Percentiles rank a stretch among this genome's conserved stretches.
These are phyloP conservation scores for Nysson spinosus DNA, from an alignment of 2,888 invertebrate species.

Conservation along the genomic window DNA sequence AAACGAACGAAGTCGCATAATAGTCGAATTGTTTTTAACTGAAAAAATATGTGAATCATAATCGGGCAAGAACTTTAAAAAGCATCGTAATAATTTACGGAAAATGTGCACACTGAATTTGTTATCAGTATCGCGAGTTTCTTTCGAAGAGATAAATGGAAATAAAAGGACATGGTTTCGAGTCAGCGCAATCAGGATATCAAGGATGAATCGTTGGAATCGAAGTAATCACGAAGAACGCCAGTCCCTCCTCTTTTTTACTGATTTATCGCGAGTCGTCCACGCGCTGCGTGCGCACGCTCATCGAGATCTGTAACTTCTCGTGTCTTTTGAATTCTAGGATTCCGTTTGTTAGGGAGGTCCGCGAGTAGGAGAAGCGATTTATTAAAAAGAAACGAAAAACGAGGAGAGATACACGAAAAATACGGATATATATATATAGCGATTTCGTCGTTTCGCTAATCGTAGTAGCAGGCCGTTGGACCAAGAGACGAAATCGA, in stretches of 20 bases:
- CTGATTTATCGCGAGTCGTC: slow-evolving; percentile 36
- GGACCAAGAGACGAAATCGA: slow-evolving; percentile 66
- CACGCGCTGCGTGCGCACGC: slow-evolving; percentile 48
- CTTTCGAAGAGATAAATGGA: too few relatives aligned
- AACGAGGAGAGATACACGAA: not conserved
- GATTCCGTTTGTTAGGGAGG: slow-evolving; percentile 45
- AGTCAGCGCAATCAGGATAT: too few relatives aligned
- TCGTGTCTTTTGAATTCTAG: slow-evolving; percentile 38
- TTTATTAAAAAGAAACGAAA: not conserved
- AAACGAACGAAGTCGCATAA: too few relatives aligned
- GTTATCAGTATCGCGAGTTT: too few relatives aligned
- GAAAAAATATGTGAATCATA: too few relatives aligned
- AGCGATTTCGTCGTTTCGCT: slow-evolving; percentile 54
- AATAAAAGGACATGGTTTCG: too few relatives aligned
- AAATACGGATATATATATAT: not conserved
- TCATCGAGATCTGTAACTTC: slow-evolving; percentile 48
- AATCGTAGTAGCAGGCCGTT: slow-evolving; percentile 57
- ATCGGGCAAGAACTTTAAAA: too few relatives aligned
- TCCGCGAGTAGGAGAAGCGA: slow-evolving; percentile 34
- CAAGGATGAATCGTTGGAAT: slow-evolving; percentile 3
- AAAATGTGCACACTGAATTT: too few relatives aligned
- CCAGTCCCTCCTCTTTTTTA: slow-evolving; percentile 48
- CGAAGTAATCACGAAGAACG: slow-evolving; percentile 30
- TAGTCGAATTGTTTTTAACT: too few relatives aligned
- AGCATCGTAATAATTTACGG: too few relatives aligned